Conservation (phyloP, 2,113 vertebrate genomes). For the Castor canadensis region DNA sequence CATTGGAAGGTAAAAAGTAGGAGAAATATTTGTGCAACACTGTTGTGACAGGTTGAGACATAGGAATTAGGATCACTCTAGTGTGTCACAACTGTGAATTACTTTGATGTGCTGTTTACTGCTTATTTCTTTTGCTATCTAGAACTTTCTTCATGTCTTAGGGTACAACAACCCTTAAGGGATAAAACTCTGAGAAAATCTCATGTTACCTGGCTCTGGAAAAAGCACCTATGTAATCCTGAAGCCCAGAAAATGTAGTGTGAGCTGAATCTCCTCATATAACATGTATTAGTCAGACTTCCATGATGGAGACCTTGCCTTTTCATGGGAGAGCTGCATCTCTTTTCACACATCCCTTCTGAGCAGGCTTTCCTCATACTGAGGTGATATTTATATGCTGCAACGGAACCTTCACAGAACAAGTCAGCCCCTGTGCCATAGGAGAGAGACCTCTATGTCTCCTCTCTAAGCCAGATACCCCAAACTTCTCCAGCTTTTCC, state of each 20-base stretch:
- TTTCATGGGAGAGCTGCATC: neutral
- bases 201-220: neutral
- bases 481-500: neutral
- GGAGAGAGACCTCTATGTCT: neutral
- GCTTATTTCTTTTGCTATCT: neutral
- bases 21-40: neutral
- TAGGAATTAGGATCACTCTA: neutral
- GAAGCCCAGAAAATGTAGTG: neutral
- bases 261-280: neutral
- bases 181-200: slow-evolving; percentile 16
- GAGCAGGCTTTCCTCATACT: neutral
- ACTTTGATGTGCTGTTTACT: neutral
- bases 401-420: neutral
- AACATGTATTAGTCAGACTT: neutral
- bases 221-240: neutral
- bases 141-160: neutral
- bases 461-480: neutral
- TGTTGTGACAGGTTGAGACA: neutral
- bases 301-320: neutral
- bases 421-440: neutral
- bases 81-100: neutral
- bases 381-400: neutral
- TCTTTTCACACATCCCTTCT: slow-evolving; percentile 6
- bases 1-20: neutral
- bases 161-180: neutral